phyloP scores from a whole-genome alignment of 92 coral and sea anemone genomes.

The Palythoa grandis region DNA sequence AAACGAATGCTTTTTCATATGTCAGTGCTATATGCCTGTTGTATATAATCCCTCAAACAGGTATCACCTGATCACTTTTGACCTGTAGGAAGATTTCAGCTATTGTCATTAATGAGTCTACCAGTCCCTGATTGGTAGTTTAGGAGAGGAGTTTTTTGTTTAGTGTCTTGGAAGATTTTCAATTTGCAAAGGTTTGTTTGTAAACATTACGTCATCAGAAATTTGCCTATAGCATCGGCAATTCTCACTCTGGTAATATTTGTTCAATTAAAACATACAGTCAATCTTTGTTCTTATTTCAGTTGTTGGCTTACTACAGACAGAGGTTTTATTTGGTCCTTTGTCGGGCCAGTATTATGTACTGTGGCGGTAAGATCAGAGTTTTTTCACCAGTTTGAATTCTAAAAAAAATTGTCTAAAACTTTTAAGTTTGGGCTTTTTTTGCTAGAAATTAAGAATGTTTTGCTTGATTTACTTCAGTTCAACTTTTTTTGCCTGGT shows the following conservation, averaged over 20 bases:
- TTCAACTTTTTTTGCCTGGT: conserved; percentile 32
- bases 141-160: too few relatives aligned
- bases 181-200: too few relatives aligned
- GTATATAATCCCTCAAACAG: too few relatives aligned
- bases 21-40: too few relatives aligned
- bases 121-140: too few relatives aligned
- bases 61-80: too few relatives aligned
- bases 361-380: conserved; percentile 50
- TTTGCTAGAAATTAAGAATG: background rate
- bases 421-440: background rate
- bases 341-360: conserved; percentile 51
- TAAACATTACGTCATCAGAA: too few relatives aligned
- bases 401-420: background rate
- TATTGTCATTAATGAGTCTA: too few relatives aligned
- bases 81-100: background rate
- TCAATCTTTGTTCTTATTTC: background rate
- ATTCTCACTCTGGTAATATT: background rate
- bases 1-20: too few relatives aligned
- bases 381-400: background rate
- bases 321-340: conserved; percentile 54
- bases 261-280: too few relatives aligned
- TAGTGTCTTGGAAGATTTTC: too few relatives aligned
- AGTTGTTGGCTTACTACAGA: conserved; percentile 59
- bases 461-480: background rate
- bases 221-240: too few relatives aligned